These are phyloP conservation scores for Anaspis maculata DNA, from an alignment of 2,888 invertebrate genomes.

Conservation along the genomic window DNA sequence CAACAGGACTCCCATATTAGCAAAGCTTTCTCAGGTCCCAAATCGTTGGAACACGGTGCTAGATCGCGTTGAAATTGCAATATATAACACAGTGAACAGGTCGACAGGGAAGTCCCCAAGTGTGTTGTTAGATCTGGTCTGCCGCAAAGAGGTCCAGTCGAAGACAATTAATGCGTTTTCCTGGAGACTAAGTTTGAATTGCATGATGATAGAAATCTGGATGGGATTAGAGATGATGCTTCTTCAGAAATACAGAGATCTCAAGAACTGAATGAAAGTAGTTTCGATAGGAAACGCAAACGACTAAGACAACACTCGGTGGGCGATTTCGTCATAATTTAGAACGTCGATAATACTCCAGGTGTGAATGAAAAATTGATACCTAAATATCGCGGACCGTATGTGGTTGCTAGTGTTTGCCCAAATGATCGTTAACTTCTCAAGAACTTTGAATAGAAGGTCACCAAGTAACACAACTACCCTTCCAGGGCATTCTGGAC, in stretches of 20 bases:
- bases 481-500: background rate
- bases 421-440: constrained; percentile 20
- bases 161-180: background rate
- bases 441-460: constrained; percentile 2
- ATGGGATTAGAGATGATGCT: background rate
- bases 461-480: constrained; percentile 4
- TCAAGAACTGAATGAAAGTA: constrained; percentile 1
- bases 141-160: background rate
- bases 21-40: background rate
- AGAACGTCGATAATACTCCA: constrained; percentile 15
- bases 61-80: constrained; percentile 1
- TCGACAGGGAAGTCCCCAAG: background rate
- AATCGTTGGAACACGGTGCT: background rate
- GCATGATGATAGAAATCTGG: background rate
- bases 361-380: constrained; percentile 18
- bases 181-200: background rate
- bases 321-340: constrained; percentile 9
- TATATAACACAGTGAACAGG: constrained; percentile 1
- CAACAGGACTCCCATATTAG: background rate
- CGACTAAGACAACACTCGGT: background rate
- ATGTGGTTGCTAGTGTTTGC: constrained; percentile 16
- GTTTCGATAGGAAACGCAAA: constrained; percentile 3
- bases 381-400: constrained; percentile 19
- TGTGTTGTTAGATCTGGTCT: constrained; percentile 1
- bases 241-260: background rate